Conservation (phyloP, 2,113 vertebrate species). For the Lanius ludovicianus region DNA sequence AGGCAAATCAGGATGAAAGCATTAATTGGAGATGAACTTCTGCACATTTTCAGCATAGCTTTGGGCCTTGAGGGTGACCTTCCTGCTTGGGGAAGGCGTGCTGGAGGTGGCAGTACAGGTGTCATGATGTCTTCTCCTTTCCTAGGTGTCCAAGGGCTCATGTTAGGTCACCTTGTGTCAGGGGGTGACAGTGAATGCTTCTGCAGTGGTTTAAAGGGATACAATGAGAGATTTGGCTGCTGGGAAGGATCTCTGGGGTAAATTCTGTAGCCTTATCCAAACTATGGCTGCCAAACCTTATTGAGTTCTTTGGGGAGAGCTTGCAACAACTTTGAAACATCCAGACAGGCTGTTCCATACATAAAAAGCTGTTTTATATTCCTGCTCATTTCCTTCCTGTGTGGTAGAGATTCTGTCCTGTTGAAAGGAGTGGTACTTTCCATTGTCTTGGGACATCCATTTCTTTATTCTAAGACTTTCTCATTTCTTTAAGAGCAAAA, state of each 20-base stretch:
- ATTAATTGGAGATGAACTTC: background rate
- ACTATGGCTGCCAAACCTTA: background rate
- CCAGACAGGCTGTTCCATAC: background rate
- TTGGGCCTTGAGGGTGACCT: background rate
- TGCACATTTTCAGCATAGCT: background rate
- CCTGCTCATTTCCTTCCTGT: background rate
- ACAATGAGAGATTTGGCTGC: background rate
- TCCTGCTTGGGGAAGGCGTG: fast-evolving
- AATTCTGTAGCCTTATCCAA: background rate
- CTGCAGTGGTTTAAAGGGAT: background rate
- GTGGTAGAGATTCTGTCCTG: background rate
- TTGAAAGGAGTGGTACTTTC: background rate
- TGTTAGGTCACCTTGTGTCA: background rate
- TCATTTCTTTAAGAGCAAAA: background rate
- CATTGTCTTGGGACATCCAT: background rate
- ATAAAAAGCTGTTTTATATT: background rate
- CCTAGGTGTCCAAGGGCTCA: background rate
- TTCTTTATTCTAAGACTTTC: background rate
- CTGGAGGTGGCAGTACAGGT: background rate
- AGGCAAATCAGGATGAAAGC: background rate
- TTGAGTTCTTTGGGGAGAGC: background rate
- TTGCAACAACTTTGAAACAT: background rate
- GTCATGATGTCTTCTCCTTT: background rate
- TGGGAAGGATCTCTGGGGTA: background rate
- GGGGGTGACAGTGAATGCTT: background rate